phyloP scores from a whole-genome alignment of 2,113 vertebrate species.

The Oreotrochilus melanogaster region DNA sequence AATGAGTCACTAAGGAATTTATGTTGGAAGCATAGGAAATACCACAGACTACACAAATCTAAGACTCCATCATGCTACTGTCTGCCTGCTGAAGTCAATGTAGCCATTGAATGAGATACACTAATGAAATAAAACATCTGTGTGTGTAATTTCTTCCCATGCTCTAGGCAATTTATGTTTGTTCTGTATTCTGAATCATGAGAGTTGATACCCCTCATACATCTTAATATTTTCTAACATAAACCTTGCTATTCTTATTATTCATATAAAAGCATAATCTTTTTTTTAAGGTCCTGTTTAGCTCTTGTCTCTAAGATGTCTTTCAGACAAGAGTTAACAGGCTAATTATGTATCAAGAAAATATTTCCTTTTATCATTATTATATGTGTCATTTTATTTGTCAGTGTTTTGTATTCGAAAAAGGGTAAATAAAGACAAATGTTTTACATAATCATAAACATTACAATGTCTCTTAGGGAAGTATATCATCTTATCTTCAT shows the following conservation, averaged over 20 bases:
- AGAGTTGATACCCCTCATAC: neutral
- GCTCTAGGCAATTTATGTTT: neutral
- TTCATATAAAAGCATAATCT: neutral
- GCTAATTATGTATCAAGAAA: neutral
- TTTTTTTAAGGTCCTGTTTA: neutral
- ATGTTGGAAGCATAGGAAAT: conserved; percentile 9
- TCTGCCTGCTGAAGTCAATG: neutral
- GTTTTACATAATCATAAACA: neutral
- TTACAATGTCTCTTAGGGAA: neutral
- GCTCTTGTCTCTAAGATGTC: neutral
- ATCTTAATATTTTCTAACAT: neutral
- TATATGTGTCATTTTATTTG: neutral
- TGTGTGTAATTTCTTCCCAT: neutral
- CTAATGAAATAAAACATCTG: neutral
- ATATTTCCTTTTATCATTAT: neutral
- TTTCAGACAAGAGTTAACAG: neutral
- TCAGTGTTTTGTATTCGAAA: neutral
- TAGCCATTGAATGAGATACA: neutral
- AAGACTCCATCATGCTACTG: neutral
- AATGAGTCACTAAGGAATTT: conserved; percentile 8
- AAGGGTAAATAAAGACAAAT: neutral
- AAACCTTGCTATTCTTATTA: neutral
- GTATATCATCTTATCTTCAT: neutral
- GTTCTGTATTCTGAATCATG: neutral
- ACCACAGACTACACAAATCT: neutral